Evolutionary conservation across 2,888 invertebrate species (phyloP).

Genomic region (Ephialtes manifestator): DNA sequence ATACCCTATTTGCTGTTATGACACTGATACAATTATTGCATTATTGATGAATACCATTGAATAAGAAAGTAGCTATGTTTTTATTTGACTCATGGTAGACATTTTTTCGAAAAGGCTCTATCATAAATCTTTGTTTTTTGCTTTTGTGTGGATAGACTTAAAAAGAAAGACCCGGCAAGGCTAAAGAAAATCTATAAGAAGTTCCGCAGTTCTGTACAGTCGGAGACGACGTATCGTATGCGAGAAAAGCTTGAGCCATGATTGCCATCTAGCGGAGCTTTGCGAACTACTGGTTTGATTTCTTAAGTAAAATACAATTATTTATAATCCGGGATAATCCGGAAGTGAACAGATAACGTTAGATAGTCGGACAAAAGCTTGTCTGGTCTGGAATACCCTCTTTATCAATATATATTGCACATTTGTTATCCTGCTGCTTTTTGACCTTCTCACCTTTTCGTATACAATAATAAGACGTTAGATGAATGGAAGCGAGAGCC

Average conservation of each 20-base stretch:
- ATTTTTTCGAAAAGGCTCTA: neutral
- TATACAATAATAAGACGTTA: conserved; percentile 52
- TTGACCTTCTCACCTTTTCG: conserved; percentile 50
- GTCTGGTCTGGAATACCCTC: conserved; percentile 40
- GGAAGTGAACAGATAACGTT: conserved; percentile 43
- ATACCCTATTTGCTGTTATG: neutral
- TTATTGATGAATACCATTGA: neutral
- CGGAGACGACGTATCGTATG: neutral
- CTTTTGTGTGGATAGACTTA: neutral
- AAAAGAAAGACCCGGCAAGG: no score
- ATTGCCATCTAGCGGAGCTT: neutral
- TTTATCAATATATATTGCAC: conserved; percentile 55
- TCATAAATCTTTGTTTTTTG: neutral
- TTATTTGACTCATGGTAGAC: neutral
- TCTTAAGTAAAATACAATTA: conserved; percentile 1
- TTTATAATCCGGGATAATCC: conserved; percentile 19
- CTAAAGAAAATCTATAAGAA: neutral
- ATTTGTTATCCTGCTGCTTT: conserved; percentile 42
- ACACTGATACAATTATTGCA: neutral
- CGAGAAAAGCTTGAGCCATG: neutral
- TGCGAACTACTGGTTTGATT: conserved; percentile 2
- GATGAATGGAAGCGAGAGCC: conserved; percentile 54
- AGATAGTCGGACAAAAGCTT: conserved; percentile 50
- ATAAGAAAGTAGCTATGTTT: neutral
- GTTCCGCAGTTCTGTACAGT: neutral